Evolutionary conservation across 2,113 vertebrate genomes (phyloP).

Genomic region (Fregetta grallaria): DNA sequence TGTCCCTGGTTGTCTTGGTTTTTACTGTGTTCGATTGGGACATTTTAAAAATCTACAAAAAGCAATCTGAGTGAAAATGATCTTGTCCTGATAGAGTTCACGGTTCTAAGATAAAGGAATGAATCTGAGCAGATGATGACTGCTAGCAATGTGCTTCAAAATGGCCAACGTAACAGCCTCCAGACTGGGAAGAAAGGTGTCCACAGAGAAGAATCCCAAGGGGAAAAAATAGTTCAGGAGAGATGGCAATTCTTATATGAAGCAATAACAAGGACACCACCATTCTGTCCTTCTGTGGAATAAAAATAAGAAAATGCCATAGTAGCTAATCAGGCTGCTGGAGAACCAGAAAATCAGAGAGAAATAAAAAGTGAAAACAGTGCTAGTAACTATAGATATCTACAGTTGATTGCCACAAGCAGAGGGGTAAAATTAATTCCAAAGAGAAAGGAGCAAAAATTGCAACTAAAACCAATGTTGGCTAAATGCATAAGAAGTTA

Average conservation of each 20-base stretch:
- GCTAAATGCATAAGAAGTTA: background rate
- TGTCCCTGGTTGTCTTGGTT: background rate
- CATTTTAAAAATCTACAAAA: background rate
- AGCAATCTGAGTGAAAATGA: background rate
- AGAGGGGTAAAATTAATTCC: background rate
- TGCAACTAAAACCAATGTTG: background rate
- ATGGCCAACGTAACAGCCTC: background rate
- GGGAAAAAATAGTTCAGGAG: background rate
- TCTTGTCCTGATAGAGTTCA: background rate
- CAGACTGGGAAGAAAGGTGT: background rate
- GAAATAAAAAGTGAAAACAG: background rate
- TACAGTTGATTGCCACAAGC: background rate
- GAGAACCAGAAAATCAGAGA: background rate
- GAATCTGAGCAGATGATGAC: background rate
- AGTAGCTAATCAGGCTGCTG: background rate
- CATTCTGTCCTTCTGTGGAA: background rate
- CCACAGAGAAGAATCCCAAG: accelerated
- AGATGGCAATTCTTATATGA: background rate
- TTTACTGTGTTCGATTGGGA: background rate
- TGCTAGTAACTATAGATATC: background rate
- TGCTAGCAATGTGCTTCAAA: background rate
- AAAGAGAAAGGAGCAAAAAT: background rate
- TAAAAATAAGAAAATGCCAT: background rate
- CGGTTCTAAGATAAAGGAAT: background rate
- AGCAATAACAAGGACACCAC: background rate